phyloP scores from a whole-genome alignment of 2,888 invertebrate species.

The Chydorus sphaericus region DNA sequence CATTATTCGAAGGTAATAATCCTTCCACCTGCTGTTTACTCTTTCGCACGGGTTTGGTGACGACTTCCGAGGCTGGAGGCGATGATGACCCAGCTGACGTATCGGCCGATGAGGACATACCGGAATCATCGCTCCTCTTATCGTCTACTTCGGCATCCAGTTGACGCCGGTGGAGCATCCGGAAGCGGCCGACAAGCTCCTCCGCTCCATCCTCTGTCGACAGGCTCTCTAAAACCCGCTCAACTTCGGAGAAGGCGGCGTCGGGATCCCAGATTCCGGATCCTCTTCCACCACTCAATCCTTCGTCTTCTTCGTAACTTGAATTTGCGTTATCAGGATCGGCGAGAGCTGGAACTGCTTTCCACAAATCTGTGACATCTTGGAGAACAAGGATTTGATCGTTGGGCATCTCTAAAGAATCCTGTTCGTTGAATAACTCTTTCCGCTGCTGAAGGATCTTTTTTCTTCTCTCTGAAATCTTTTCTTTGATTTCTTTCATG shows the following conservation, averaged over 20 bases:
- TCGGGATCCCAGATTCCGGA: constrained; percentile 13
- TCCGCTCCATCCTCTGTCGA: neutral
- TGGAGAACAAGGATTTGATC: neutral
- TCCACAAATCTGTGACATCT: constrained; percentile 12
- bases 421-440: neutral
- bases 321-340: constrained; percentile 10
- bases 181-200: neutral
- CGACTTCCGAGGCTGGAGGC: neutral
- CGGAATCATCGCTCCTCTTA: constrained; percentile 7
- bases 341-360: constrained; percentile 14
- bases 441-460: neutral
- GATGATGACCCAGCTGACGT: neutral
- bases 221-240: constrained; percentile 9
- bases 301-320: neutral
- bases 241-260: constrained; percentile 14
- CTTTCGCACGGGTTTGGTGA: constrained; percentile 7
- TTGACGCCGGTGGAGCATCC: neutral
- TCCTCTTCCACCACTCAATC: neutral
- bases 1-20: too few relatives aligned
- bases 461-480: neutral
- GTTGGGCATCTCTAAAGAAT: neutral
- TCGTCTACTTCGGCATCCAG: neutral
- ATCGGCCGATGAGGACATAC: constrained; percentile 7
- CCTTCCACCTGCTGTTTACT: constrained; percentile 4
- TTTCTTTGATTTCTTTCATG: neutral